phyloP scores from a whole-genome alignment of 2,113 vertebrate species.

The Dendrocopos noguchii region DNA sequence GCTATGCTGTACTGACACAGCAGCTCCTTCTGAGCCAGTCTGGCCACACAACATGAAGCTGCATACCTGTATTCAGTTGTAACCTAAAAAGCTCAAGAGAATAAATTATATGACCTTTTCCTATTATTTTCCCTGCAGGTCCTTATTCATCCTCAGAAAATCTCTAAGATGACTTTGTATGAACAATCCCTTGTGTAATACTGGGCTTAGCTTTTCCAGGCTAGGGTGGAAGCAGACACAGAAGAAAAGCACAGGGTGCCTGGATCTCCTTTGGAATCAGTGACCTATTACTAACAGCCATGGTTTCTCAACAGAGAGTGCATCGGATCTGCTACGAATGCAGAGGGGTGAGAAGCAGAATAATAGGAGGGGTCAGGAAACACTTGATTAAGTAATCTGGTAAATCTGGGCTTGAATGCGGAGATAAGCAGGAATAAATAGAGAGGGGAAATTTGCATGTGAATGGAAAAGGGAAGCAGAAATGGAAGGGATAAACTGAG shows the following conservation, averaged over 20 bases:
- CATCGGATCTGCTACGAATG: neutral
- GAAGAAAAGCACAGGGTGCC: neutral
- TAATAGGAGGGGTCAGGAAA: neutral
- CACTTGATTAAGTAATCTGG: neutral
- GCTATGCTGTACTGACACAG: neutral
- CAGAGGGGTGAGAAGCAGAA: neutral
- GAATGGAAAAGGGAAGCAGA: neutral
- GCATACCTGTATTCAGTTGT: neutral
- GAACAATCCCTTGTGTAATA: neutral
- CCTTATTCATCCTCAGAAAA: neutral
- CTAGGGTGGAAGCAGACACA: neutral
- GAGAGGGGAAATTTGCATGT: neutral
- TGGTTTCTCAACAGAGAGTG: neutral
- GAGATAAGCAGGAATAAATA: neutral
- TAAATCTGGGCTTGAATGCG: neutral
- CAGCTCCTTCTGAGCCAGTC: neutral
- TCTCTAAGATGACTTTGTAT: neutral
- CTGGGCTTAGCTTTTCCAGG: neutral
- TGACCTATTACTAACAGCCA: neutral
- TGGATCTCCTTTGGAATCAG: neutral
- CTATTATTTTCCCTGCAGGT: neutral
- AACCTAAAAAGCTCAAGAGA: neutral
- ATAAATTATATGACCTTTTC: rapidly evolving
- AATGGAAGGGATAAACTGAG: neutral
- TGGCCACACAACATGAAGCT: neutral